phyloP scores from a whole-genome alignment of 2,797 vertebrate genomes.

The Clangula hyemalis region DNA sequence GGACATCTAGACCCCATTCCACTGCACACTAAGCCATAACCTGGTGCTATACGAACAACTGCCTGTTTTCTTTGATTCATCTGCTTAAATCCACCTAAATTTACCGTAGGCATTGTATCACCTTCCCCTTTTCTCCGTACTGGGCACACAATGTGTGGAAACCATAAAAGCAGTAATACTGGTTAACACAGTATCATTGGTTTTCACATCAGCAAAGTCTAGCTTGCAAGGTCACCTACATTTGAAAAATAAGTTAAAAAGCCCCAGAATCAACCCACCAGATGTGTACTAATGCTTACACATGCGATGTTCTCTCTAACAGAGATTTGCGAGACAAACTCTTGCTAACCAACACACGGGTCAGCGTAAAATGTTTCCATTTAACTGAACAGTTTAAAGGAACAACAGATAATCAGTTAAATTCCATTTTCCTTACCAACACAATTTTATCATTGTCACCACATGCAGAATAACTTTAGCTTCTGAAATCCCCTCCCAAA shows the following conservation, averaged over 20 bases:
- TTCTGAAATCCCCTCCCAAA: constrained; percentile 3
- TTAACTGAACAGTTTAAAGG: background rate
- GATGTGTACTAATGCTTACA: background rate
- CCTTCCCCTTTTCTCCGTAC: background rate
- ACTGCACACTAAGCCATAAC: background rate
- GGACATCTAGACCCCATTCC: too few species aligned
- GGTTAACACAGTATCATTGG: background rate
- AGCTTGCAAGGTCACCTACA: background rate
- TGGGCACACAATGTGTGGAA: background rate
- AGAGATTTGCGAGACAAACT: background rate
- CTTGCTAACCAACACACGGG: background rate
- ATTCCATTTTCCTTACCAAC: background rate
- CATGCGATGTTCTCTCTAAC: background rate
- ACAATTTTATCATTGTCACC: background rate
- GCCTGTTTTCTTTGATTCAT: background rate
- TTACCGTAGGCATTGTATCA: background rate
- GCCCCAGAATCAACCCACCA: background rate
- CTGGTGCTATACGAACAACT: background rate
- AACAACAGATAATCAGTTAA: background rate
- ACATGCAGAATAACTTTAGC: background rate
- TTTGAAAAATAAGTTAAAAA: background rate
- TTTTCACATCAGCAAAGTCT: too few species aligned
- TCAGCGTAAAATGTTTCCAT: background rate
- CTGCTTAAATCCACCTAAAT: background rate
- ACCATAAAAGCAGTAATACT: background rate